These are phyloP conservation scores for Dynastes tityus DNA, from an alignment of 2,888 invertebrate species.

Conservation along the genomic window DNA sequence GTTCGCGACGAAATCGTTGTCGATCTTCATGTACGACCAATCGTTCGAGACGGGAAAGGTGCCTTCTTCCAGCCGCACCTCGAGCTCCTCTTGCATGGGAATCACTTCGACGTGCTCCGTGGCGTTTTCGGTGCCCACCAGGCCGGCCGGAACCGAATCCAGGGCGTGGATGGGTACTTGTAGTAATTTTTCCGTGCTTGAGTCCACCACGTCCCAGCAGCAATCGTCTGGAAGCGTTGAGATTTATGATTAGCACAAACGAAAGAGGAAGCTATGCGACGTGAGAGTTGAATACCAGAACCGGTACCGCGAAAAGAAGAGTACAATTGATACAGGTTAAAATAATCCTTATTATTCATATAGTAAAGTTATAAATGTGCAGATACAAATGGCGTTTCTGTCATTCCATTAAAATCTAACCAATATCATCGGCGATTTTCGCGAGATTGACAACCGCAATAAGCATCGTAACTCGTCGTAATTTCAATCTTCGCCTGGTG, in stretches of 20 bases:
- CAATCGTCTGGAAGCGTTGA: slow-evolving; percentile 63
- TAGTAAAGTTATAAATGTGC: too few relatives aligned
- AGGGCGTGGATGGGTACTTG: slow-evolving; percentile 69
- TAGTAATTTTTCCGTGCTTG: slow-evolving; percentile 70
- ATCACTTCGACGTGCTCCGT: slow-evolving; percentile 70
- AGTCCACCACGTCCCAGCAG: slow-evolving; percentile 72
- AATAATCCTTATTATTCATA: too few relatives aligned
- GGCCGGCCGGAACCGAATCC: slow-evolving; percentile 65
- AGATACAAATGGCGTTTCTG: too few relatives aligned
- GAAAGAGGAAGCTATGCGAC: neutral
- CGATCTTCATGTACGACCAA: slow-evolving; percentile 71
- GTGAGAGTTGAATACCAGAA: too few relatives aligned
- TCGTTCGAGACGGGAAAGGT: slow-evolving; percentile 71
- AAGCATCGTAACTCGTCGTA: too few relatives aligned
- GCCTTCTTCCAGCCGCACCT: slow-evolving; percentile 73
- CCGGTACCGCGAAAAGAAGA: too few relatives aligned
- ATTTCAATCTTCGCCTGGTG: too few relatives aligned
- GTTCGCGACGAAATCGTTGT: slow-evolving; percentile 72
- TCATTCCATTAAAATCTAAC: too few relatives aligned
- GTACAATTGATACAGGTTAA: too few relatives aligned
- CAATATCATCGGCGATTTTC: too few relatives aligned
- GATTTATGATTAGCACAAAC: neutral
- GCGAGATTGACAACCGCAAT: too few relatives aligned
- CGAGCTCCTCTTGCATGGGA: slow-evolving; percentile 76
- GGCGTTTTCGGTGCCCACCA: slow-evolving; percentile 62